Evolutionary conservation across 2,888 invertebrate species (phyloP).

Genomic region (Euphydryas editha): DNA sequence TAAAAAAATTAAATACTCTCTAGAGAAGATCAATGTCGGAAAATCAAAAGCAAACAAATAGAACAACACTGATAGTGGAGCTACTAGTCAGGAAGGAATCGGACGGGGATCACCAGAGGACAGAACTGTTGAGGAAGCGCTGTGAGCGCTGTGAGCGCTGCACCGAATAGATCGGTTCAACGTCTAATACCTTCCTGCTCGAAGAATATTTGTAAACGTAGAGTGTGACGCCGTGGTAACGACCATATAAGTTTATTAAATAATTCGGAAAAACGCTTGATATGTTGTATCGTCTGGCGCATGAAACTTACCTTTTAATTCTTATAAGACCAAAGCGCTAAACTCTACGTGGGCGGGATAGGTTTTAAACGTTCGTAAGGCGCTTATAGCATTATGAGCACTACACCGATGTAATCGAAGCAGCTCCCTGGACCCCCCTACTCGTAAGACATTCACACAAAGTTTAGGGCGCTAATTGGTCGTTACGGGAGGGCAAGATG

Average conservation of each 20-base stretch:
- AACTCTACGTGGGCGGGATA: neutral
- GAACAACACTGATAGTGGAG: constrained; percentile 64
- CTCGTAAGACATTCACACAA: constrained; percentile 1
- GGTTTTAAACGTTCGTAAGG: neutral
- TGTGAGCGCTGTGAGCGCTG: constrained; percentile 15
- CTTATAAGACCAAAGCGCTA: neutral
- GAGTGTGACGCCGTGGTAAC: neutral
- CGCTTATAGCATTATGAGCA: neutral
- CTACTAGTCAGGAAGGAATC: constrained; percentile 63
- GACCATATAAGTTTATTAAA: neutral
- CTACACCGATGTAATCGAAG: neutral
- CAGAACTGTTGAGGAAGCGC: constrained; percentile 29
- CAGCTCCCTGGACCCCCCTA: neutral
- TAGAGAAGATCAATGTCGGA: constrained; percentile 38
- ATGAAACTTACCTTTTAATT: neutral
- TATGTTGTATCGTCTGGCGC: neutral
- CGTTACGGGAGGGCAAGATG: neutral
- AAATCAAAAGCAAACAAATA: constrained; percentile 61
- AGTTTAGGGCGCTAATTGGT: constrained; percentile 5
- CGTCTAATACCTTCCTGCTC: constrained; percentile 2
- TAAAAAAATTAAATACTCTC: constrained; percentile 34
- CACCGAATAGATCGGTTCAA: constrained; percentile 4
- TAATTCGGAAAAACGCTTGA: neutral
- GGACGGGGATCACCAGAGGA: constrained; percentile 57
- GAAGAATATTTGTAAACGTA: neutral